These are phyloP conservation scores for Phalacrocorax pelagicus DNA, from an alignment of 2,113 vertebrate species.

Conservation along the genomic window DNA sequence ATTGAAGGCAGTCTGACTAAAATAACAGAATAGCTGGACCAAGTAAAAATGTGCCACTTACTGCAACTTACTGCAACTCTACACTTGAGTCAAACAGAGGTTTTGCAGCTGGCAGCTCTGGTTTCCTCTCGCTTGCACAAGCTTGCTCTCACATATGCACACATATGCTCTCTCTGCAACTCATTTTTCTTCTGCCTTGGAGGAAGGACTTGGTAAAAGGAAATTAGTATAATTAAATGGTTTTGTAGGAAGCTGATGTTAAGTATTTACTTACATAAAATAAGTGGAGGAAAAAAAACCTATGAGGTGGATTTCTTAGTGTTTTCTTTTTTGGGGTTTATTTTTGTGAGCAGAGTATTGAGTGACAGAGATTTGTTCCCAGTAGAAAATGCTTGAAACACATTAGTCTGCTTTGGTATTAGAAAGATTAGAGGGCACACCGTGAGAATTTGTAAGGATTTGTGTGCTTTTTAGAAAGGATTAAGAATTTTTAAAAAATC, in stretches of 20 bases:
- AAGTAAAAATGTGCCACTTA: conserved; percentile 28
- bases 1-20: conserved; percentile 38
- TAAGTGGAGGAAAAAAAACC: not conserved
- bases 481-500: conserved; percentile 15
- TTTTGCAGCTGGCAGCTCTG: conserved; percentile 29
- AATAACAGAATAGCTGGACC: conserved; percentile 48
- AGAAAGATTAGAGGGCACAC: conserved; percentile 54
- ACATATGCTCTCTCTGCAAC: not conserved
- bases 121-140: not conserved
- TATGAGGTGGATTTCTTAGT: not conserved
- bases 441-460: conserved; percentile 69
- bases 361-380: conserved; percentile 21
- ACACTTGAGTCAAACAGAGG: conserved; percentile 8
- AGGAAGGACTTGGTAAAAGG: conserved; percentile 42
- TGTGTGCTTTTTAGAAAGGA: conserved; percentile 53
- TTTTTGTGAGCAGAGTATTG: not conserved
- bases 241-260: conserved; percentile 12
- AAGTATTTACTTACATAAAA: conserved; percentile 16
- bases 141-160: not conserved
- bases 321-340: not conserved
- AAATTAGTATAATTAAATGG: conserved; percentile 24
- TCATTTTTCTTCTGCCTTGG: not conserved
- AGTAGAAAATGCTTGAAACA: conserved; percentile 46
- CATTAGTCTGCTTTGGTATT: conserved; percentile 37
- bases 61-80: no score